phyloP scores from a whole-genome alignment of 2,797 vertebrate species.

The Silurus lanzhouensis region DNA sequence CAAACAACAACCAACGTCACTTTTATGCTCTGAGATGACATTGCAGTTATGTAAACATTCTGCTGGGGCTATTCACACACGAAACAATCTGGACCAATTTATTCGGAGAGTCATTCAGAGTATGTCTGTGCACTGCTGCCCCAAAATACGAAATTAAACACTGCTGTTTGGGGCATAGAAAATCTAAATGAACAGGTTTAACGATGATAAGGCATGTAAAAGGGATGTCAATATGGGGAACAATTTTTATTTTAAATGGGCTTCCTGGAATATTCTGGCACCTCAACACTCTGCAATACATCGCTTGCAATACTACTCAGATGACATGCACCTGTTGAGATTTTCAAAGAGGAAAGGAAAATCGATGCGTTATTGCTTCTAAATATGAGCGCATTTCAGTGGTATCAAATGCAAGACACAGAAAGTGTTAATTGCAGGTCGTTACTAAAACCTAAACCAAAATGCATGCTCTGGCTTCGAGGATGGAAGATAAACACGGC shows the following conservation, averaged over 20 bases:
- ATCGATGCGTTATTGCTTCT: neutral
- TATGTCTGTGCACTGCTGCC: neutral
- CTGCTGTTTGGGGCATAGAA: neutral
- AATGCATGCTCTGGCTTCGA: neutral
- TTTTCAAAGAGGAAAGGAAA: neutral
- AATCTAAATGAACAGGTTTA: neutral
- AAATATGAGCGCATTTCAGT: neutral
- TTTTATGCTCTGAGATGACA: constrained; percentile 18
- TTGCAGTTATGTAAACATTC: constrained; percentile 36
- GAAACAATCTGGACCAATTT: constrained; percentile 5
- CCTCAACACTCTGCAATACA: neutral
- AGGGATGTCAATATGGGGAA: neutral
- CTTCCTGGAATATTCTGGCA: constrained; percentile 14
- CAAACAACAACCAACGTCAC: neutral
- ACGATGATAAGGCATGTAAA: neutral
- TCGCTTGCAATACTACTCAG: neutral
- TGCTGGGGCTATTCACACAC: constrained; percentile 3
- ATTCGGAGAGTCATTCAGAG: constrained; percentile 1
- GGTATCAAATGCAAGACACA: neutral
- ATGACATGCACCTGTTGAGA: constrained; percentile 17
- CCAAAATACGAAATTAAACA: neutral
- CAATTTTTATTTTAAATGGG: neutral
- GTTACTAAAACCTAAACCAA: neutral
- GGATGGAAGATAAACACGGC: neutral
- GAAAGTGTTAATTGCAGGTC: neutral